Percentiles rank a stretch among this genome's conserved stretches.
phyloP scores from a whole-genome alignment of 2,797 vertebrate species.

The Lemur catta region DNA sequence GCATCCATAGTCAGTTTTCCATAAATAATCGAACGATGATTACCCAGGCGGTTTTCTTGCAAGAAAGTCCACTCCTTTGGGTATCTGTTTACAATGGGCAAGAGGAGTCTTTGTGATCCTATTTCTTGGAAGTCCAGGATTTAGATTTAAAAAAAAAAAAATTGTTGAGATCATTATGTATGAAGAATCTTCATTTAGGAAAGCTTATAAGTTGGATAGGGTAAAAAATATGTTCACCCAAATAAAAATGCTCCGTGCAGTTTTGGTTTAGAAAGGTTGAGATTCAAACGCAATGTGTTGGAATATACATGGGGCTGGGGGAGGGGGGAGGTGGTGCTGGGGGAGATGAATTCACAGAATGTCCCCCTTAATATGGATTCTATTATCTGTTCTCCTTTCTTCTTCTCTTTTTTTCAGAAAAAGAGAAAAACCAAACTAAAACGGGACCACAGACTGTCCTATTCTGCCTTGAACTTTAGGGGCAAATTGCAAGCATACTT shows the following conservation, averaged over 20 bases:
- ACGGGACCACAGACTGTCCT: slow-evolving; percentile 28
- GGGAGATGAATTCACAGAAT: background rate
- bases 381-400: background rate
- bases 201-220: background rate
- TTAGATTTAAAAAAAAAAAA: background rate
- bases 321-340: background rate
- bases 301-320: background rate
- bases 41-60: background rate
- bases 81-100: background rate
- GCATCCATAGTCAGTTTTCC: background rate
- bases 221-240: background rate
- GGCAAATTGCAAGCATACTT: slow-evolving; percentile 16
- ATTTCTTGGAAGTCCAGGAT: background rate
- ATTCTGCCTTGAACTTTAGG: slow-evolving; percentile 11
- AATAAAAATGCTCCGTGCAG: background rate
- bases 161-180: background rate
- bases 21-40: background rate
- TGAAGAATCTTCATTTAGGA: background rate
- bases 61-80: background rate
- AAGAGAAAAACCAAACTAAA: slow-evolving; percentile 29
- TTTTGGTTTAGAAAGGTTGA: background rate
- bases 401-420: background rate
- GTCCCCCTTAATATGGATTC: background rate
- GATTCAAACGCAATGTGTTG: background rate
- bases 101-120: background rate